Percentiles rank a stretch among this genome's conserved stretches.
These are phyloP conservation scores for Corella eumyota DNA, from an alignment of 23 tunicate species.

Conservation along the genomic window DNA sequence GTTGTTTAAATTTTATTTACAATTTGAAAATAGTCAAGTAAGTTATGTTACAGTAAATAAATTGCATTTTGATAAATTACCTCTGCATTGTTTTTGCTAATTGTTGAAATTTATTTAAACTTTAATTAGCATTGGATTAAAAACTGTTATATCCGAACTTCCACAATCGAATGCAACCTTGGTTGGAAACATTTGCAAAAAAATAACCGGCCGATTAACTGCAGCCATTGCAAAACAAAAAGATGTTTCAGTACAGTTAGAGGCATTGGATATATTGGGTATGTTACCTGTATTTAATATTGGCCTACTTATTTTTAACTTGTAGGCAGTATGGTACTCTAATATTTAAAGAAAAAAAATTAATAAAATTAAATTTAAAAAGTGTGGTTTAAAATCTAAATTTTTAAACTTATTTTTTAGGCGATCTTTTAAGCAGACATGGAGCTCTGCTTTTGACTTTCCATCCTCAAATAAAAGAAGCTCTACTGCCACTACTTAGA, in stretches of 20 bases:
- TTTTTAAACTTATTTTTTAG: conserved; percentile 14
- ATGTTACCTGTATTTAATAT: not conserved
- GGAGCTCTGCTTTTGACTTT: conserved; percentile 53
- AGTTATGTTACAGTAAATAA: too few species aligned
- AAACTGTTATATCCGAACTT: conserved; percentile 84
- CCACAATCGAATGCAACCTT: conserved; percentile 46
- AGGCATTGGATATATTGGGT: conserved; percentile 91
- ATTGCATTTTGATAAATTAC: too few species aligned
- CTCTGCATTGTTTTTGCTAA: too few species aligned
- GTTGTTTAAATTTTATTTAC: too few species aligned
- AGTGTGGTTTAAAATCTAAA: not conserved
- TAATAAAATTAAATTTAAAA: too few species aligned
- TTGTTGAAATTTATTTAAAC: too few species aligned
- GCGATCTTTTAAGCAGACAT: conserved; percentile 73
- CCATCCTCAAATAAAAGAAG: conserved; percentile 76
- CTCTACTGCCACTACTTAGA: conserved; percentile 69
- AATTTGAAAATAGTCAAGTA: too few species aligned
- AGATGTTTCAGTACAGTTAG: conserved; percentile 81
- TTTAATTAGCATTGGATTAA: conserved; percentile 94
- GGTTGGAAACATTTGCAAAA: conserved; percentile 76
- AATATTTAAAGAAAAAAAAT: too few species aligned
- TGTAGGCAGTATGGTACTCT: too few species aligned
- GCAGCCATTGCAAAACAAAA: conserved; percentile 71
- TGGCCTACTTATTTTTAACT: too few species aligned
- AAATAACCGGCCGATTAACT: conserved; percentile 63